Evolutionary conservation across 2,113 vertebrate species (phyloP).

Genomic region (Callorhinus ursinus): DNA sequence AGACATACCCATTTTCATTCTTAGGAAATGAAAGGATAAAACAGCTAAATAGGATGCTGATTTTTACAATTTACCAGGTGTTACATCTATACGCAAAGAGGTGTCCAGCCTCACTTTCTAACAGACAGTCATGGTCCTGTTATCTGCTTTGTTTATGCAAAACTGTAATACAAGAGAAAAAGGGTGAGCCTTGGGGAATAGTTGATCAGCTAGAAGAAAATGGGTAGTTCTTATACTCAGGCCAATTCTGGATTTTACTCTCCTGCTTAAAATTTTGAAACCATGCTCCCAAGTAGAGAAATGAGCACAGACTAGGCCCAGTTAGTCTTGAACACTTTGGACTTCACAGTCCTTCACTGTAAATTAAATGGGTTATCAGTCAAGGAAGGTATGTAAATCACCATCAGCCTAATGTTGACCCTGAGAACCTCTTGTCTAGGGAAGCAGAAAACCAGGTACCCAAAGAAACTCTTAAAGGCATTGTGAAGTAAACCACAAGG

Average conservation of each 20-base stretch:
- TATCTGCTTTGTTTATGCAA: neutral
- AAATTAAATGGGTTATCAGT: neutral
- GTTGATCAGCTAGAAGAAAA: neutral
- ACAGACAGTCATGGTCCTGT: neutral
- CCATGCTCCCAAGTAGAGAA: neutral
- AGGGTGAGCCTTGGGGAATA: neutral
- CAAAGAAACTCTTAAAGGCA: neutral
- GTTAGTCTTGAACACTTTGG: neutral
- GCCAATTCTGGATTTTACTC: constrained; percentile 18
- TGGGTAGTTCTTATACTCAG: neutral
- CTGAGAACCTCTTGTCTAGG: neutral
- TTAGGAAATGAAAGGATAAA: neutral
- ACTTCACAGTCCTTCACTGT: neutral
- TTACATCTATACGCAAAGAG: neutral
- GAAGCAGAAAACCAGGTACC: neutral
- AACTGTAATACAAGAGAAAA: constrained; percentile 23
- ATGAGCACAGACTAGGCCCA: neutral
- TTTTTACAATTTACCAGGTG: neutral
- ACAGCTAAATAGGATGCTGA: neutral
- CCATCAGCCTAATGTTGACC: neutral
- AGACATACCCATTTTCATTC: constrained; percentile 32
- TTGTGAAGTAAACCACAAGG: neutral
- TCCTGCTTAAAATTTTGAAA: neutral
- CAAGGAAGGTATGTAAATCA: neutral
- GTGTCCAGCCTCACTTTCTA: neutral